Evolutionary conservation across 2,797 vertebrate genomes (phyloP), one percentile per base, ranked within the genome.

Genomic region (Clarias platycephalus): DNA sequence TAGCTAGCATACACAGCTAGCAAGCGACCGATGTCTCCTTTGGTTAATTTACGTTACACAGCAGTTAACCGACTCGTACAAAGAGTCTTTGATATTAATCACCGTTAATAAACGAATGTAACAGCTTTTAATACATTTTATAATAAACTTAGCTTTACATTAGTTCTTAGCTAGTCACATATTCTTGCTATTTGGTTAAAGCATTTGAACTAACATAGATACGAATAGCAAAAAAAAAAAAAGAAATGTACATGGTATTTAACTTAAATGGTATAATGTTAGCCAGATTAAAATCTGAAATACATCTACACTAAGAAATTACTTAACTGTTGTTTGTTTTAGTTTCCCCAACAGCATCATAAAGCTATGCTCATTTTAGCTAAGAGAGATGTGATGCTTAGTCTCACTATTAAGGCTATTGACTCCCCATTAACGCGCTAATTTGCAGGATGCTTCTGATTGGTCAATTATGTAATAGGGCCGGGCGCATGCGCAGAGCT

Each of bases 381-480:
- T 20, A 31, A 68, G 7, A 34, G 28, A 40, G 8, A 28, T 64
- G 2, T 28, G n/a, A 28, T 16, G 63, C 34, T 70, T 10, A 68
- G 2, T 2, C 34, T 24, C 2, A 63, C 4, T 4, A 18, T 34
- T 37, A 9, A 22, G 34, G 7, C 66, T 37, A 22, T 34, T 9
- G 7, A 1, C 40, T 18, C 5, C 4, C 26, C 20, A 13, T 34
- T 77, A 40, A 63, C 0, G 1, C 3, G 26, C n/a, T 62, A 28
- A 60, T 68, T 68, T 81, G 80, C 22, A 60, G 18, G n/a, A 13
- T 44, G 53, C n/a, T 75, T 67, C 64, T 63, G 37, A 85, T 85
- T 82, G 80, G 80, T 55, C 13, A 71, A 4, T 55, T 40, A 34
- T 34, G 72, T 31, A 2, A 28, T 63, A 53, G 60, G 49, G 20